phyloP scores from a whole-genome alignment of 2,888 invertebrate genomes.

The Trichogramma evanescens region DNA sequence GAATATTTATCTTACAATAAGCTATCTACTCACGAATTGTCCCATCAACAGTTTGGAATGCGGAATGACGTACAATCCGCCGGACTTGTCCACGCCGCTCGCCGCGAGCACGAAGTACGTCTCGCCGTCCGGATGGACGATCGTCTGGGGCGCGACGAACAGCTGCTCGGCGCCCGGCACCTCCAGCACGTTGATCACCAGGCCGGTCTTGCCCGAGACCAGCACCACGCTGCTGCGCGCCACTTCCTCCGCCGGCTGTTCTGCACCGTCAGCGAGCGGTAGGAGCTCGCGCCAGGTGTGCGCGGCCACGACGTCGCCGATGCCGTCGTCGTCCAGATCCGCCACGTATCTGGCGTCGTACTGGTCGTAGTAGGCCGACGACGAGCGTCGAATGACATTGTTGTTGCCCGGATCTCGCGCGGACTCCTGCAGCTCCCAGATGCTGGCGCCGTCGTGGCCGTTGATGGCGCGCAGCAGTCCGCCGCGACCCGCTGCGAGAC shows the following conservation, averaged over 20 bases:
- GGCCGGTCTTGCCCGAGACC: constrained; percentile 64
- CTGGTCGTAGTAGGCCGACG: constrained; percentile 45
- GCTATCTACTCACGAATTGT: constrained; percentile 41
- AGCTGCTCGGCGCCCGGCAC: constrained; percentile 63
- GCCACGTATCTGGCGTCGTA: constrained; percentile 65
- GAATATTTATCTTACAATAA: constrained; percentile 3
- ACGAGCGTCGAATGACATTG: constrained; percentile 26
- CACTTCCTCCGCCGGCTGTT: constrained; percentile 43
- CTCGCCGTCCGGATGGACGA: constrained; percentile 57
- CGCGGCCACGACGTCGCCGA: constrained; percentile 64
- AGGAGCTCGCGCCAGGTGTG: constrained; percentile 49
- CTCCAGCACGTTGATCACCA: constrained; percentile 54
- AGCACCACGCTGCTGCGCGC: constrained; percentile 61
- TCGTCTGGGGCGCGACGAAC: constrained; percentile 66
- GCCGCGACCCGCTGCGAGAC: constrained; percentile 65
- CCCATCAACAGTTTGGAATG: constrained; percentile 53
- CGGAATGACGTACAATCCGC: constrained; percentile 62
- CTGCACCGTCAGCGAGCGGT: constrained; percentile 47
- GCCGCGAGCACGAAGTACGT: constrained; percentile 64
- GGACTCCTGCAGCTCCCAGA: constrained; percentile 58
- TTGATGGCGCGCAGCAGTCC: constrained; percentile 63
- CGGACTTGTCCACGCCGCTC: constrained; percentile 65
- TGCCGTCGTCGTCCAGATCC: constrained; percentile 64
- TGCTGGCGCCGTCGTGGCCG: constrained; percentile 58
- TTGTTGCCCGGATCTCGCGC: constrained; percentile 28